phyloP scores from a whole-genome alignment of 2,113 vertebrate genomes.

The Erinaceus europaeus region DNA sequence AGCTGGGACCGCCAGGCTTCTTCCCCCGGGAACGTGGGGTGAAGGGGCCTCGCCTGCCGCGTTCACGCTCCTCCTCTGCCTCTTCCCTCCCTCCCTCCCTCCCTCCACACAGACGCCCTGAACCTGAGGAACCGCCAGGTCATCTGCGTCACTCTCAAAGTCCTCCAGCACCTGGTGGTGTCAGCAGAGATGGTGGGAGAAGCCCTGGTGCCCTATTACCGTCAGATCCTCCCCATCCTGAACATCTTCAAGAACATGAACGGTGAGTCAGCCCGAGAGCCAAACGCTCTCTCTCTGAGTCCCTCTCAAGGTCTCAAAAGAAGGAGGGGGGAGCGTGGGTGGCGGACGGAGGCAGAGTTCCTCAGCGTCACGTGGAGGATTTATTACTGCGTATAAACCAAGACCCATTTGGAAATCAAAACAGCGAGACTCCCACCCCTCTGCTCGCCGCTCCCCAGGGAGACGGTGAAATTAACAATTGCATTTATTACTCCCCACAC shows the following conservation, averaged over 20 bases:
- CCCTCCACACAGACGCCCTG: slow-evolving; percentile 89
- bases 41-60: too few species aligned
- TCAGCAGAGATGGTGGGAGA: slow-evolving; percentile 93
- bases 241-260: slow-evolving; percentile 97
- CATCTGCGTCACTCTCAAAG: slow-evolving; percentile 92
- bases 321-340: slow-evolving; percentile 29
- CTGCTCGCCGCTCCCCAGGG: slow-evolving; percentile 53
- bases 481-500: slow-evolving; percentile 69
- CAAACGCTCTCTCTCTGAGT: slow-evolving; percentile 18
- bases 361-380: slow-evolving; percentile 72
- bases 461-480: slow-evolving; percentile 73
- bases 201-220: slow-evolving; percentile 94
- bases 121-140: slow-evolving; percentile 93
- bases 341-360: slow-evolving; percentile 62
- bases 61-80: too few species aligned
- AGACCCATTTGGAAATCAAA: slow-evolving; percentile 72
- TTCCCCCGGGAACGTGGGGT: too few species aligned
- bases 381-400: slow-evolving; percentile 74
- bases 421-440: slow-evolving; percentile 16
- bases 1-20: too few species aligned
- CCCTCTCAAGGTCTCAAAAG: too few species aligned
- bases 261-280: slow-evolving; percentile 84
- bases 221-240: slow-evolving; percentile 94
- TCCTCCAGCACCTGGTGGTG: slow-evolving; percentile 93
- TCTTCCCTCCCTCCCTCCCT: too few species aligned